Evolutionary conservation across 2,113 vertebrate species (phyloP).

Genomic region (Gallinago undulata): DNA sequence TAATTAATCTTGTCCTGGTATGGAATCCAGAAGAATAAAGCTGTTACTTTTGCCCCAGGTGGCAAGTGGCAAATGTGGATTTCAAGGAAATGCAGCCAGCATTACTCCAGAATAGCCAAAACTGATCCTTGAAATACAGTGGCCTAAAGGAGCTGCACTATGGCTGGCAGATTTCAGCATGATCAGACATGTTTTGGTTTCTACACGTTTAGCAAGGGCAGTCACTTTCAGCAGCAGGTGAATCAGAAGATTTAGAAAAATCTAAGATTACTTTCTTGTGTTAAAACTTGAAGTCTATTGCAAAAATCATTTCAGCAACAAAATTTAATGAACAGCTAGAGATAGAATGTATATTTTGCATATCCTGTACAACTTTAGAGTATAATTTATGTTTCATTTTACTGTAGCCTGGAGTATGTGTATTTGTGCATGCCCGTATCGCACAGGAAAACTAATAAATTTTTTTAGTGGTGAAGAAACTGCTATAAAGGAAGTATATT

Average conservation of each 20-base stretch:
- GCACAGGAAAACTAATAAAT: neutral
- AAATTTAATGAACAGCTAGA: neutral
- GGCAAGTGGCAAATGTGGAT: neutral
- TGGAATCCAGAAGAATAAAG: neutral
- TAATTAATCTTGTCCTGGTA: neutral
- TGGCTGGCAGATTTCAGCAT: neutral
- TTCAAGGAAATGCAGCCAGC: neutral
- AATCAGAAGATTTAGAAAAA: neutral
- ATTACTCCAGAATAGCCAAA: neutral
- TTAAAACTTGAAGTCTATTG: constrained; percentile 6
- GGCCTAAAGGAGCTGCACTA: neutral
- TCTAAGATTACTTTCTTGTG: neutral
- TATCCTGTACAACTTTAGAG: neutral
- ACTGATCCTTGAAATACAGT: neutral
- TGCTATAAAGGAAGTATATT: neutral
- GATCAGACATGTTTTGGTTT: neutral
- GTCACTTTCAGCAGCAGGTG: neutral
- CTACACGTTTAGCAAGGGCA: neutral
- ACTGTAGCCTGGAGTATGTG: neutral
- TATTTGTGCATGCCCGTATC: neutral
- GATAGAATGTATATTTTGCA: neutral
- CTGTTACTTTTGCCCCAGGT: neutral
- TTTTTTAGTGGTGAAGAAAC: neutral
- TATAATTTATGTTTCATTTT: neutral
- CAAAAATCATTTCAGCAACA: neutral